Evolutionary conservation across 92 coral and sea anemone genomes (phyloP).

Genomic region (Anthopleura xanthogrammica): DNA sequence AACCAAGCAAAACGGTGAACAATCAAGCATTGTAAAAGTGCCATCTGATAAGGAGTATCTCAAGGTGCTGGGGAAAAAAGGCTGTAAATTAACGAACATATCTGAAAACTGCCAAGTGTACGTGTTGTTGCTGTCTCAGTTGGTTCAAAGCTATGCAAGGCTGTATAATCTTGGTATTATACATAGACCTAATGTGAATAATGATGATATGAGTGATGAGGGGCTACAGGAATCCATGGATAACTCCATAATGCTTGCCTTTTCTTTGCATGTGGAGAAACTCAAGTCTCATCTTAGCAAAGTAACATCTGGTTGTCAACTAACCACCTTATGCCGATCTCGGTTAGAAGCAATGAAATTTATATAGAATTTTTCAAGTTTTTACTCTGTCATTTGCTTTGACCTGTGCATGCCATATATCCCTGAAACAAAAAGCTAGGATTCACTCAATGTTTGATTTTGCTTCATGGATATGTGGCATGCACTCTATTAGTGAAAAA

Average conservation of each 20-base stretch:
- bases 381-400: too few species aligned
- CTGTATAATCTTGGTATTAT: conserved; percentile 6
- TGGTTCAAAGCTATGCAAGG: conserved; percentile 47
- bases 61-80: conserved; percentile 36
- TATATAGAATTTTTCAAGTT: background rate
- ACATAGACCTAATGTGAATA: background rate
- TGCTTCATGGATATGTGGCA: too few species aligned
- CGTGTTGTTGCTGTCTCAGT: conserved; percentile 59
- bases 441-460: too few species aligned
- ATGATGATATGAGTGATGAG: conserved; percentile 8
- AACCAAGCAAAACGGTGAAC: background rate
- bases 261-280: conserved; percentile 42
- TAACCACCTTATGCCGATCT: conserved; percentile 21
- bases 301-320: conserved; percentile 20
- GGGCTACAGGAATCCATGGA: conserved; percentile 28
- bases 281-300: conserved; percentile 48
- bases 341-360: conserved; percentile 28
- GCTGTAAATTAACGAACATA: conserved; percentile 23
- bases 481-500: background rate
- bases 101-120: conserved; percentile 58
- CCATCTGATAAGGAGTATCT: conserved; percentile 36
- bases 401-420: too few species aligned
- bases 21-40: background rate
- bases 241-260: conserved; percentile 16
- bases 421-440: too few species aligned